phyloP scores from a whole-genome alignment of 2,113 vertebrate species.

The Poicephalus gulielmi region DNA sequence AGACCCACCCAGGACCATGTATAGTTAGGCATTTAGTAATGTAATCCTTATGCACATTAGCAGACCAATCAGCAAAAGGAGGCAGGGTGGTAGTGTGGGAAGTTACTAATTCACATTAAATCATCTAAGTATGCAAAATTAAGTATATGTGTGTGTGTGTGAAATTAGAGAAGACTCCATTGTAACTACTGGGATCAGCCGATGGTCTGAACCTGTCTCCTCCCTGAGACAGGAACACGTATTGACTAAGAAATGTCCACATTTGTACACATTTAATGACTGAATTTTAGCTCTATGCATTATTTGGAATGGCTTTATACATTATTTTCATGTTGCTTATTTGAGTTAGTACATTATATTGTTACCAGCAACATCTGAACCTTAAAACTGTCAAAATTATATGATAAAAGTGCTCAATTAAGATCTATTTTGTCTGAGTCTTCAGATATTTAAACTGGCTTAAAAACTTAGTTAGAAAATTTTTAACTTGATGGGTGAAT shows the following conservation, averaged over 20 bases:
- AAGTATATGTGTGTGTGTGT: neutral
- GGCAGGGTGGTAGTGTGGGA: neutral
- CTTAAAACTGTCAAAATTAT: neutral
- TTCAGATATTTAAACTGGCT: neutral
- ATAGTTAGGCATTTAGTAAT: neutral
- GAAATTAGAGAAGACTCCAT: neutral
- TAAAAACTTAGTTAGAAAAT: neutral
- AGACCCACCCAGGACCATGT: neutral
- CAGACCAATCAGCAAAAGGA: neutral
- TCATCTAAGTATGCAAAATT: neutral
- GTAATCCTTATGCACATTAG: neutral
- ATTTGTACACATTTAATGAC: neutral
- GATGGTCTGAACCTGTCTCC: neutral
- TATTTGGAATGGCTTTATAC: neutral
- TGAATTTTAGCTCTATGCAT: neutral
- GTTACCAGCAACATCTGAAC: neutral
- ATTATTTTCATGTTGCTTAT: neutral
- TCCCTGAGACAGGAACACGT: neutral
- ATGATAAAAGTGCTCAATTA: neutral
- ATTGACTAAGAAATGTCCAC: neutral
- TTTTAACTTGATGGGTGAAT: neutral
- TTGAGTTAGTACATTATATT: neutral
- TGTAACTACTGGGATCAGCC: neutral
- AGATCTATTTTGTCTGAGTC: neutral
- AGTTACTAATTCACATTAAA: neutral